Base-by-base conservation (phyloP, 2,797 vertebrate species). In the Falco biarmicus region DNA sequence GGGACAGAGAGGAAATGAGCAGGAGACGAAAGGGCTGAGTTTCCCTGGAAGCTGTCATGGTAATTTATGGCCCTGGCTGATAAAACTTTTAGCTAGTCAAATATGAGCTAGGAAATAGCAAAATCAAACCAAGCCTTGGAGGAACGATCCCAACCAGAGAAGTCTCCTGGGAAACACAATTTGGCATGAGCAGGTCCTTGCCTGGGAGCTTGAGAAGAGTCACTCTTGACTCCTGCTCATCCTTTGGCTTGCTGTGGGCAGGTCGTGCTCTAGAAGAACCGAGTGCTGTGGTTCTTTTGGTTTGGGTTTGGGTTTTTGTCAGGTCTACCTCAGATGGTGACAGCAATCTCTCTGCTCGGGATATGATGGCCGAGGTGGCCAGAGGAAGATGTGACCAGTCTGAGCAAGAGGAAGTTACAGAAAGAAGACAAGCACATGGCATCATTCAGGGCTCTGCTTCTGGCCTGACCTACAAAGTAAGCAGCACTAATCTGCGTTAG, bases 11-110 rank as follows among this genome's bases (percentile, higher is more conserved):
- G 95, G 96, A 97, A 98, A 97, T 97, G 95, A 97, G 81, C 84
- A 93, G 82, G 70, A 94, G 88, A 96, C 54, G 39, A 96, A 96
- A 96, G 70, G 84, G 50, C 74, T 0, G 16, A 94, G 84, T 94
- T 94, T 96, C 63, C 56, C 87, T 87, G 65, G 79, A 95, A 97
- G 77, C 95, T 97, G 96, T 96, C 96, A 96, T 69, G 68, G 87
- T 97, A 96, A 97, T 97, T 97, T 97, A 97, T 97, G 82, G 70
- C 86, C 28, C 69, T 92, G 85, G 78, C 87, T 94, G 94, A 96
- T 96, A 96, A 96, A 97, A 94, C 79, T 96, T 96, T 91, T 95
- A 93, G 76, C 85, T 93, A 95, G 94, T 96, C 93, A 95, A 85
- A 92, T 93, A 91, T 82, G 51, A 96, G 84, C 73, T 94, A 77